Percentiles rank a stretch among this genome's conserved stretches.
Conservation (phyloP, 2,888 invertebrate species). For the Drosophila atroscutellata region DNA sequence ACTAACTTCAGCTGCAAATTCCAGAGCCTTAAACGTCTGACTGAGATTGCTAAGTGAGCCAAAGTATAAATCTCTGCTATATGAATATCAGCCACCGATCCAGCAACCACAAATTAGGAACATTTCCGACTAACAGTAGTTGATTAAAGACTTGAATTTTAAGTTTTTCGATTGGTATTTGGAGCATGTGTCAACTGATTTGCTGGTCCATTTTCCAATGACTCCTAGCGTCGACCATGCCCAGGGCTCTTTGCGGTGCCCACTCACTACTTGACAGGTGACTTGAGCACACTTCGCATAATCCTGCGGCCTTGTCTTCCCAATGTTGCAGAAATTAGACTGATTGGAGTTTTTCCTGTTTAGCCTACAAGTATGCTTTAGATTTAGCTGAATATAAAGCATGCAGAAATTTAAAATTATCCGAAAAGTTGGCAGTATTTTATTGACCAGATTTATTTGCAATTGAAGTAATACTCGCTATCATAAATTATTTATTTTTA, state of each 20-base stretch:
- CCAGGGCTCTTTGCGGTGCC: slow-evolving; percentile 88
- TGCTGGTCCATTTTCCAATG: slow-evolving; percentile 93
- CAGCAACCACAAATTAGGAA: slow-evolving; percentile 87
- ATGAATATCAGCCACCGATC: slow-evolving; percentile 90
- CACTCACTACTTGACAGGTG: slow-evolving; percentile 87
- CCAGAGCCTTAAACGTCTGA: slow-evolving; percentile 94
- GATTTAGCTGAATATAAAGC: fast-evolving
- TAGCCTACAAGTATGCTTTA: not conserved
- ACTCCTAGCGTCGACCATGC: slow-evolving; percentile 93
- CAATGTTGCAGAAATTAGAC: not conserved
- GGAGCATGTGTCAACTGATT: slow-evolving; percentile 94
- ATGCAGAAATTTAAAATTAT: fast-evolving
- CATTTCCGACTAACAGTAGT: slow-evolving; percentile 27
- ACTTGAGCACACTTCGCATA: slow-evolving; percentile 29
- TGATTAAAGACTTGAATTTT: slow-evolving; percentile 83
- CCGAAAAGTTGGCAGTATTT: not conserved
- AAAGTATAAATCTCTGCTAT: slow-evolving; percentile 94
- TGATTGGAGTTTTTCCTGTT: no score
- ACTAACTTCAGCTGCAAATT: slow-evolving; percentile 5
- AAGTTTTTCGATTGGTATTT: slow-evolving; percentile 94
- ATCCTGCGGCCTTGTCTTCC: slow-evolving; percentile 57
- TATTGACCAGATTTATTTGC: not conserved
- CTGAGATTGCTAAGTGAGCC: slow-evolving; percentile 95
- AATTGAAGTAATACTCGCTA: not conserved
- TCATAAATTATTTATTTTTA: not conserved